Percentiles rank a stretch among this genome's conserved stretches.
Evolutionary conservation across 2,113 vertebrate species (phyloP).

Genomic region (Stomatorhinus ivindoensis): DNA sequence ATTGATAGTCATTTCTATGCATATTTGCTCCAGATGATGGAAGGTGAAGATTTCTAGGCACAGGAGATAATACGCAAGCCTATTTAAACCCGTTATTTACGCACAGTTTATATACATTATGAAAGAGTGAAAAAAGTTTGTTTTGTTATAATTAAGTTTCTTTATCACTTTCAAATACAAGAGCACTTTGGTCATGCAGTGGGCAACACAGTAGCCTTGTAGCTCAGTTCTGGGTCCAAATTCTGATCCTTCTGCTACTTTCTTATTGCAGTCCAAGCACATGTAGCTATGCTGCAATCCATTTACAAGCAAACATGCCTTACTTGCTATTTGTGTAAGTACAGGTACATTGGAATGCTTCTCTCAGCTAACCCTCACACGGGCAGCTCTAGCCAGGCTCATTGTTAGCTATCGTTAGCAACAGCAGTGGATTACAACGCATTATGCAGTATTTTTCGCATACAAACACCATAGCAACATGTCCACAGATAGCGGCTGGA

Average conservation of each 20-base stretch:
- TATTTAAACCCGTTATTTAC: neutral
- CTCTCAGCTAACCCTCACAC: neutral
- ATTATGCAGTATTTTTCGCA: neutral
- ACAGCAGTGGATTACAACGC: neutral
- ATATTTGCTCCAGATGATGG: neutral
- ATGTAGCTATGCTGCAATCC: too few species aligned
- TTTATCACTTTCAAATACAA: neutral
- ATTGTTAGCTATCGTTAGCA: neutral
- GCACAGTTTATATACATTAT: neutral
- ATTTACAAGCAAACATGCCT: neutral
- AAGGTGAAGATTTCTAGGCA: neutral
- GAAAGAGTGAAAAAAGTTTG: neutral
- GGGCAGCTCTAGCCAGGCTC: neutral
- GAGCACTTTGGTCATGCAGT: neutral
- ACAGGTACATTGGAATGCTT: too few species aligned
- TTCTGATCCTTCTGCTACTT: neutral
- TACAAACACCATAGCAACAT: neutral
- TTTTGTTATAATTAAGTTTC: neutral
- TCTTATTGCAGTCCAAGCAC: neutral
- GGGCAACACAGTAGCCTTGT: neutral
- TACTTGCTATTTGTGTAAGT: neutral
- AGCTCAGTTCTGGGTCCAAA: neutral
- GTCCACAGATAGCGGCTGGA: neutral
- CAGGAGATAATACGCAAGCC: neutral
- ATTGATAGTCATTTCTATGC: neutral